Evolutionary conservation across 30 jellyfish, hydroid and myxozoan genomes (phyloP), one percentile per base, ranked within the genome.

Genomic region (Aurelia sp.): DNA sequence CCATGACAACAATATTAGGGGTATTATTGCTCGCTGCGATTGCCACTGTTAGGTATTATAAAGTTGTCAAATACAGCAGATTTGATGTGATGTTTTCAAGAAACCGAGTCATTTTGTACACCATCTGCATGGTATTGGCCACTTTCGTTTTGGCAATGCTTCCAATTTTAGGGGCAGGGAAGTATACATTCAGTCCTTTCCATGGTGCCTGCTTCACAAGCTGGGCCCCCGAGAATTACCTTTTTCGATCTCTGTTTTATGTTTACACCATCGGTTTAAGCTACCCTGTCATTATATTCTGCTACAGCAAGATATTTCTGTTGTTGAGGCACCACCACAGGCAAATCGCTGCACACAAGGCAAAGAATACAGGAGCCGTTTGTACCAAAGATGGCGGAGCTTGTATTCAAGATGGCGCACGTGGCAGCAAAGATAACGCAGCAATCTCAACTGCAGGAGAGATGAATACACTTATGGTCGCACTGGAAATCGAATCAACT

Each of bases 141-240:
- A 64, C 79, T 0, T 41, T 90, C 19, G 70, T 69, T 3, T 59
- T 90, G 21, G 91, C 97, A 13, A 19, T 85, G 30, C 58, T 90
- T 11, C 97, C 97, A 2, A 78, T 77, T 2, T 61, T 90, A 21
- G 95, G 94, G 62, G 84, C 79, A 23, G 97, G 97, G n/a, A 73
- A 55, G 18, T 90, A 84, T 55, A 31, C 73, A 16, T 90, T n/a
- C 81, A 90, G 97, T 33, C 50, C 41, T 44, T 75, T 41, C 31
- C 97, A 90, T 71, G 97, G 97, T 18, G 75, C 84, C n/a, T 90
- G 97, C 69, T 90, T 90, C 64, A 73, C 97, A 12, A 73, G 66
- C 57, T 90, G 97, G 97, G 78, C 76, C 13, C 73, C 82, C 18
- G 76, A 77, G 30, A 84, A 90, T 23, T 48, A 50, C 18, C 4